phyloP scores from a whole-genome alignment of 2,797 vertebrate species.

The Parauchenoglanis punctatus region DNA sequence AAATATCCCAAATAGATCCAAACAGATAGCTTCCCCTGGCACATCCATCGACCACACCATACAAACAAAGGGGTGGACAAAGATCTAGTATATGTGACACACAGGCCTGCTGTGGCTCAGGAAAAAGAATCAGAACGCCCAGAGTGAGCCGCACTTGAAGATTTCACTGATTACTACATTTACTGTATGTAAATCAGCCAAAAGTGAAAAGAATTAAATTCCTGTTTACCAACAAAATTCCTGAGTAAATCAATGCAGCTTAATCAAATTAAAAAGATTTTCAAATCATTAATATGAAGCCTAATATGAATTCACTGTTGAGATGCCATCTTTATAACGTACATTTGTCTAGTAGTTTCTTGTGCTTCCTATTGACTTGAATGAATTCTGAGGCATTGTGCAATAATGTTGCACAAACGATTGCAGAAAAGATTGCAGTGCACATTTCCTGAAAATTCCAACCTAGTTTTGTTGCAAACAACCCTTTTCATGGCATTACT shows the following conservation, averaged over 20 bases:
- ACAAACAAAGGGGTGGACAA: constrained; percentile 57
- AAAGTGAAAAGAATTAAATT: background rate
- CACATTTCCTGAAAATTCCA: background rate
- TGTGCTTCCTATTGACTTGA: background rate
- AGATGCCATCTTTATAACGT: background rate
- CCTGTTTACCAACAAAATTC: background rate
- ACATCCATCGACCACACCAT: constrained; percentile 70
- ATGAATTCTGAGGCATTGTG: background rate
- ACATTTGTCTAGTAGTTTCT: background rate
- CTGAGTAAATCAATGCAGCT: background rate
- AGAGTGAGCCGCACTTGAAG: background rate
- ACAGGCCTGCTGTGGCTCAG: constrained; percentile 36
- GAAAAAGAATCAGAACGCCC: background rate
- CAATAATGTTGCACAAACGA: background rate
- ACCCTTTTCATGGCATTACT: background rate
- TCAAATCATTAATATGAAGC: background rate
- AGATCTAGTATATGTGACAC: constrained; percentile 35
- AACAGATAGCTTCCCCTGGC: constrained; percentile 67
- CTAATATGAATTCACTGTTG: too few relatives aligned
- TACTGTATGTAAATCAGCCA: too few relatives aligned
- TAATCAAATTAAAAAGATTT: background rate
- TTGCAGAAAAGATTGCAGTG: background rate
- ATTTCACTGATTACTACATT: background rate
- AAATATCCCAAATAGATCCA: constrained; percentile 68
- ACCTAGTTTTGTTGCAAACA: background rate